Evolutionary conservation across 2,888 invertebrate species (phyloP).

Genomic region (Luperina testacea): DNA sequence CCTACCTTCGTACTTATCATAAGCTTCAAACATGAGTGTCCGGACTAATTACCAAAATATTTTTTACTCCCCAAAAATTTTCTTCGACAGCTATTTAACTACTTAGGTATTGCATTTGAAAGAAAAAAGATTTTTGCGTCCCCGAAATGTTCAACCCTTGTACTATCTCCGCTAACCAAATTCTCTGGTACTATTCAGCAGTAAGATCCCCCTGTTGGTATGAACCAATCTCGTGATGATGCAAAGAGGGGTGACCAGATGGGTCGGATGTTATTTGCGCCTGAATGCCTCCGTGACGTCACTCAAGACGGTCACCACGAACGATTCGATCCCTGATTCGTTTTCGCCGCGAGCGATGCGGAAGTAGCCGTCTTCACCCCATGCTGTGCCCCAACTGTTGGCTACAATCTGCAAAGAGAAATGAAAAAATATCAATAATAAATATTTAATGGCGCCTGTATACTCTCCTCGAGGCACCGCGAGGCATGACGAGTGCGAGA

Average conservation of each 20-base stretch:
- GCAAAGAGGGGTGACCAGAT: slow-evolving; percentile 80
- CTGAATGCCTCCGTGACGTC: slow-evolving; percentile 86
- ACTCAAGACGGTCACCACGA: slow-evolving; percentile 95
- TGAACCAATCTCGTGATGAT: slow-evolving; percentile 75
- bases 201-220: slow-evolving; percentile 75
- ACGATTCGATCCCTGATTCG: slow-evolving; percentile 97
- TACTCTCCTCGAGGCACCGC: no score
- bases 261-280: slow-evolving; percentile 79
- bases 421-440: background rate
- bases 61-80: background rate
- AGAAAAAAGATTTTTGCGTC: background rate
- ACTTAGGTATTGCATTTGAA: background rate
- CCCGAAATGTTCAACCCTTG: background rate
- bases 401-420: slow-evolving; percentile 93
- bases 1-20: background rate
- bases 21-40: background rate
- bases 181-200: slow-evolving; percentile 80
- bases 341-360: slow-evolving; percentile 95
- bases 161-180: slow-evolving; percentile 71
- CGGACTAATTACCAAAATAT: background rate
- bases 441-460: background rate
- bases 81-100: background rate
- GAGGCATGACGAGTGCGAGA: no score
- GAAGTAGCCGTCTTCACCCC: slow-evolving; percentile 98
- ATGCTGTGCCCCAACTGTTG: slow-evolving; percentile 97